Evolutionary conservation across 1,140 invertebrate genomes (phyloP).

Genomic region (Sarcophaga bullata): DNA sequence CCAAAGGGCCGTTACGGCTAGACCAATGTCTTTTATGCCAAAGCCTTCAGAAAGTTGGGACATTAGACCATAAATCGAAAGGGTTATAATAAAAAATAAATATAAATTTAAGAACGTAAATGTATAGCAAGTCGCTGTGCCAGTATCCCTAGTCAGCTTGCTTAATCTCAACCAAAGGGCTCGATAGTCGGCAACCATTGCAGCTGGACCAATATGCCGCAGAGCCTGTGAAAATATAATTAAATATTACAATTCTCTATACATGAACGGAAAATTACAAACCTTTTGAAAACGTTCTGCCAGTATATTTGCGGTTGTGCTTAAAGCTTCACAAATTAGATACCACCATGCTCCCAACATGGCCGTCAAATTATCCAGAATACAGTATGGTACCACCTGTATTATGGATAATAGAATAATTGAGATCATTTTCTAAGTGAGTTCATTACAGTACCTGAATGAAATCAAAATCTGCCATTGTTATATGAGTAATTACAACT

Average conservation of each 20-base stretch:
- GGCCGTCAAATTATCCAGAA: slow-evolving; percentile 73
- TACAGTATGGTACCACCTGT: slow-evolving; percentile 71
- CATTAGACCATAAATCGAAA: slow-evolving; percentile 75
- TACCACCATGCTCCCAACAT: slow-evolving; percentile 74
- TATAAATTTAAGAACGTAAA: slow-evolving; percentile 74
- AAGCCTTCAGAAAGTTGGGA: slow-evolving; percentile 76
- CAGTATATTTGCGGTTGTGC: slow-evolving; percentile 70
- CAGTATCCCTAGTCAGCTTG: slow-evolving; percentile 72
- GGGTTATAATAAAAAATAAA: slow-evolving; percentile 74
- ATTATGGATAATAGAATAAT: background rate
- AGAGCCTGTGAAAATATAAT: slow-evolving; percentile 65
- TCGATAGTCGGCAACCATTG: slow-evolving; percentile 73
- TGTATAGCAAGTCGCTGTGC: slow-evolving; percentile 72
- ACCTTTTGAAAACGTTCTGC: slow-evolving; percentile 73
- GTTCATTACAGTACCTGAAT: slow-evolving; percentile 66
- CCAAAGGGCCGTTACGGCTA: slow-evolving; percentile 72
- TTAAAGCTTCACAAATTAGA: slow-evolving; percentile 71
- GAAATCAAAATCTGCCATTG: slow-evolving; percentile 73
- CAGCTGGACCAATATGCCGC: slow-evolving; percentile 72
- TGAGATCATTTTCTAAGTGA: background rate
- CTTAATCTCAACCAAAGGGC: slow-evolving; percentile 73
- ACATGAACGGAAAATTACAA: background rate
- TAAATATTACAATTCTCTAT: background rate
- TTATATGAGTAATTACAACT: slow-evolving; percentile 73
- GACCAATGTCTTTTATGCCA: slow-evolving; percentile 73